Evolutionary conservation across 2,888 invertebrate species (phyloP).

Genomic region (Craniophora ligustri): DNA sequence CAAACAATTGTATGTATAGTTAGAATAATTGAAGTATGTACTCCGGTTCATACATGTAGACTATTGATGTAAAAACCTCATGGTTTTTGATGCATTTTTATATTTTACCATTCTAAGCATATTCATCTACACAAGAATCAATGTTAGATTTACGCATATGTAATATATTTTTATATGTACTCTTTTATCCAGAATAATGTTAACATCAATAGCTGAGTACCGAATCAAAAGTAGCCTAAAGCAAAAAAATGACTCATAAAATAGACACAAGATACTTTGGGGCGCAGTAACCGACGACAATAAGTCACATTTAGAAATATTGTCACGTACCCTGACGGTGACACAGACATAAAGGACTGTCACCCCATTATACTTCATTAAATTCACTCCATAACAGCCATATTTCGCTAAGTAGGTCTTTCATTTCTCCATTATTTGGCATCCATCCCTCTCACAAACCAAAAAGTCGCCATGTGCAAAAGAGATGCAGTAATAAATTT

Average conservation of each 20-base stretch:
- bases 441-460: conserved; percentile 54
- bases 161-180: neutral
- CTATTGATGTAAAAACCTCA: no score
- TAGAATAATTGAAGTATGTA: no score
- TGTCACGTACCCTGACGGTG: conserved; percentile 68
- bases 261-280: conserved; percentile 52
- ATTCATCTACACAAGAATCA: no score
- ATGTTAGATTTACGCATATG: no score
- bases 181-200: conserved; percentile 8
- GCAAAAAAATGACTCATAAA: conserved; percentile 49
- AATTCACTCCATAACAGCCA: conserved; percentile 81
- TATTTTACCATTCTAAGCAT: no score
- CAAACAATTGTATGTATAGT: no score
- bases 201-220: conserved; percentile 11
- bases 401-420: conserved; percentile 82
- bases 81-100: no score
- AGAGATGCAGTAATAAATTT: conserved; percentile 66
- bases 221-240: conserved; percentile 12
- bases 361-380: conserved; percentile 81
- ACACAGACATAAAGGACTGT: conserved; percentile 71
- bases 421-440: conserved; percentile 63
- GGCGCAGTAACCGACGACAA: conserved; percentile 61
- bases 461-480: conserved; percentile 40
- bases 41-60: no score
- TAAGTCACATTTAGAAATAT: conserved; percentile 72